A percentile compares a stretch with the other conserved stretches of the same genome.
phyloP scores from a whole-genome alignment of 2,797 vertebrate species.

The Coreius guichenoti region DNA sequence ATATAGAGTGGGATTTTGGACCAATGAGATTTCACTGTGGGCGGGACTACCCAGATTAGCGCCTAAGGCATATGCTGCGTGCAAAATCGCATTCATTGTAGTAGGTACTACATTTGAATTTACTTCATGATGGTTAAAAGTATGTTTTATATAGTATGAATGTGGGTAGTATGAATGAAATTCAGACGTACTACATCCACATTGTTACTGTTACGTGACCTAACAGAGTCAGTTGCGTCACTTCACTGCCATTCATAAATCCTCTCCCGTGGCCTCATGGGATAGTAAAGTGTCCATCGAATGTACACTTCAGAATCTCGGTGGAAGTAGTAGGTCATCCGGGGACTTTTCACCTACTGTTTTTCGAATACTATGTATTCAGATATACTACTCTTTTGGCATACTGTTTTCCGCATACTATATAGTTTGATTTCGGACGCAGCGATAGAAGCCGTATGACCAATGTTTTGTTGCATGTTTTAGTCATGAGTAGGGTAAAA shows the following conservation, averaged over 20 bases:
- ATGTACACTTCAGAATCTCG: background rate
- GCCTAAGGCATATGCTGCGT: background rate
- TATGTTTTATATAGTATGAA: background rate
- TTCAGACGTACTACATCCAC: background rate
- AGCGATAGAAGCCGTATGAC: background rate
- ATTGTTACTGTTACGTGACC: background rate
- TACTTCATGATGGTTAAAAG: background rate
- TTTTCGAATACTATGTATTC: background rate
- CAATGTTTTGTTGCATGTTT: too few relatives aligned
- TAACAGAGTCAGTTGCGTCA: too few relatives aligned
- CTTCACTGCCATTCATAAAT: background rate
- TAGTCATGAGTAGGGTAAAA: too few relatives aligned
- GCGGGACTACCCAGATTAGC: background rate
- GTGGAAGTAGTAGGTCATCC: background rate
- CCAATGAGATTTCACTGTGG: constrained; percentile 12
- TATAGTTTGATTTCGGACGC: too few relatives aligned
- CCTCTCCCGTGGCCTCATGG: background rate
- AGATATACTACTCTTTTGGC: too few relatives aligned
- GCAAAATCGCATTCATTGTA: background rate
- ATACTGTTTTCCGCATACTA: too few relatives aligned
- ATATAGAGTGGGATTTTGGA: constrained; percentile 1
- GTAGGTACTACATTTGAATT: background rate
- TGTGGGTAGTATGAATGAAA: background rate
- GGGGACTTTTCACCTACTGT: background rate
- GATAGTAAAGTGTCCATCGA: background rate